Evolutionary conservation across 2,113 vertebrate species (phyloP).

Genomic region (Spizaetus ornatus): DNA sequence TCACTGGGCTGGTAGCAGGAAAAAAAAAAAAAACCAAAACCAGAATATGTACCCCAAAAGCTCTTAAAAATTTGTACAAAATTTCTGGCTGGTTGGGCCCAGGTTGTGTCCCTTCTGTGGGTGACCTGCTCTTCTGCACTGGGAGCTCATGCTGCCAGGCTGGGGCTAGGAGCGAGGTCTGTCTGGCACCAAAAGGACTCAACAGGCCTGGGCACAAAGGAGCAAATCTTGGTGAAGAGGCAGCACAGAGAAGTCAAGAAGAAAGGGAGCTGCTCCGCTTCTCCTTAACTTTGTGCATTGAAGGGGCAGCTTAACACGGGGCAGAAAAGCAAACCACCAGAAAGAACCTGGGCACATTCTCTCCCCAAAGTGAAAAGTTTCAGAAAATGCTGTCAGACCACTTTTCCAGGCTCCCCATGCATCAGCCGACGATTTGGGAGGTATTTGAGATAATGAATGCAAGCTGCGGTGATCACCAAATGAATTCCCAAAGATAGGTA

Average conservation of each 20-base stretch:
- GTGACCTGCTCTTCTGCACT: neutral
- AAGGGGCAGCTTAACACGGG: neutral
- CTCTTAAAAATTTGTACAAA: neutral
- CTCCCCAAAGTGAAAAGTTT: neutral
- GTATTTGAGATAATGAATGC: slow-evolving; percentile 49
- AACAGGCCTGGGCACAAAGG: neutral
- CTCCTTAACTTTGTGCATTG: neutral
- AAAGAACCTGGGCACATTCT: neutral
- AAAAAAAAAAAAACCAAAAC: fast-evolving
- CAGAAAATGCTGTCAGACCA: slow-evolving; percentile 7
- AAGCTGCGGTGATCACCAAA: slow-evolving; percentile 25
- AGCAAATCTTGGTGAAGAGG: neutral
- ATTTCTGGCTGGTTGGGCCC: neutral
- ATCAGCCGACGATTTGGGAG: neutral
- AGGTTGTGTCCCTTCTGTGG: neutral
- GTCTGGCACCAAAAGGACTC: neutral
- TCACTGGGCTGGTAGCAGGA: neutral
- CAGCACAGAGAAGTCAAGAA: neutral
- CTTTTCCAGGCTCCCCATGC: neutral
- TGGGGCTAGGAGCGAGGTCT: fast-evolving
- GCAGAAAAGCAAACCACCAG: neutral
- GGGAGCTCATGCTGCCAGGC: neutral
- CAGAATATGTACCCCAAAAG: neutral
- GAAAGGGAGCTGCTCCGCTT: neutral
- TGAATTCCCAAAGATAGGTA: slow-evolving; percentile 10